phyloP scores from a whole-genome alignment of 2,888 invertebrate genomes.

The Leucophora obtusa region DNA sequence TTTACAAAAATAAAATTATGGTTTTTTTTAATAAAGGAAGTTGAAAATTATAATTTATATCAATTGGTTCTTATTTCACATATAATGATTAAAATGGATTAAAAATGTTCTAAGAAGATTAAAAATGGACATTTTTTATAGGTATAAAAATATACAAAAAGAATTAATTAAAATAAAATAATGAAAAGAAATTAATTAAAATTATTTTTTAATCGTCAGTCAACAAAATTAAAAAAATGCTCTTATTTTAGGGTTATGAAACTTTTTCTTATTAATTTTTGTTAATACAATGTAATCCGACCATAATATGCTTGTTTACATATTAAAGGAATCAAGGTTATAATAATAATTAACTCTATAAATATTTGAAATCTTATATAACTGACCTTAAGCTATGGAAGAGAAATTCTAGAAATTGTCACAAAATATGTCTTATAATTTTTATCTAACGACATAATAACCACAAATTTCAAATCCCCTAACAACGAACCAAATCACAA shows the following conservation, averaged over 20 bases:
- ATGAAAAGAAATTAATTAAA: background rate
- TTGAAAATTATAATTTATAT: background rate
- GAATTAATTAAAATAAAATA: background rate
- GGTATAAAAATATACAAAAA: too few species aligned
- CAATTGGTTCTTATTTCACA: too few species aligned
- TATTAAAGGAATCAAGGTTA: slow-evolving; percentile 14
- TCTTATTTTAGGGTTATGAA: background rate
- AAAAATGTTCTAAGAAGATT: background rate
- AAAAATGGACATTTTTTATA: too few species aligned
- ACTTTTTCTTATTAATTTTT: background rate
- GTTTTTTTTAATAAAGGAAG: background rate
- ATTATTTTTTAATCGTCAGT: background rate
- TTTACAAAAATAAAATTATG: background rate
- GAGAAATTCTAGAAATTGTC: background rate
- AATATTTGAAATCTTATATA: background rate
- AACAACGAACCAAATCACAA: background rate
- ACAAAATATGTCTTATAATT: background rate
- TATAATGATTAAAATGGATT: background rate
- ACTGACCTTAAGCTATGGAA: background rate
- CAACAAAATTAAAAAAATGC: too few species aligned
- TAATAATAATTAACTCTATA: too few species aligned
- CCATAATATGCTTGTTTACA: too few species aligned
- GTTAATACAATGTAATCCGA: background rate
- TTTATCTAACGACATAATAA: background rate
- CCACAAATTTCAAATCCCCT: background rate